Evolutionary conservation across 2,113 vertebrate genomes (phyloP), one percentile per base, ranked within the genome.

Genomic region (Spheniscus mendiculus): DNA sequence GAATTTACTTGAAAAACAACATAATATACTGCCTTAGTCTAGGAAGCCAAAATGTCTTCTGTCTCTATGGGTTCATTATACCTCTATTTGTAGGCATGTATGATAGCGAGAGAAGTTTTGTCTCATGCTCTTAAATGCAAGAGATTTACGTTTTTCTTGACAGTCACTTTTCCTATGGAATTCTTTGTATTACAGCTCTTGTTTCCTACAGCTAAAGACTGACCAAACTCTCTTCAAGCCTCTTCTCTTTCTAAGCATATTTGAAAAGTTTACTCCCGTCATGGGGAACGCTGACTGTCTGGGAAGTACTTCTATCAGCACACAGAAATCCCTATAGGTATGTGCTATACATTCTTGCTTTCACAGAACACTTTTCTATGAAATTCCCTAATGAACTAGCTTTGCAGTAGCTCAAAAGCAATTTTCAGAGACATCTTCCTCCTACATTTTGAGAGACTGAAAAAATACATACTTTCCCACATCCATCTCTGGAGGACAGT

Each of bases 211-310:
- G 67, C 32, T 82, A 38, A 87, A 65, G 15, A 61, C 14, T 56
- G 26, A 90, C 12, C 16, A 59, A 92, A 65, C 8, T 49, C 38
- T 66, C 29, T 63, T 59, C n/a, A 44, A 81, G 21, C 5, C 40
- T 66, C 27, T 55, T 23, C 42, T 67, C 44, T 47, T 69, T 40
- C 2, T 15, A 56, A 52, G 25, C 0, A 0, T 55, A 50, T 59
- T 69, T 89, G 34, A 12, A 52, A 89, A 87, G 44, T 27, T 70
- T 61, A 59, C 22, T 70, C 36, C 26, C 12, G 4, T 21, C 14
- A 29, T 1, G 9, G 25, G 25, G 23, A 94, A 91, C 36, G 36
- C 11, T 66, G 42, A 79, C 50, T 45, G 16, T 14, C 47, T 18
- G 27, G 34, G 7, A 83, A 84, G 25, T 38, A 83, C 56, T 42